Evolutionary conservation across 2,888 invertebrate genomes (phyloP).

Genomic region (Melieria crassipennis): DNA sequence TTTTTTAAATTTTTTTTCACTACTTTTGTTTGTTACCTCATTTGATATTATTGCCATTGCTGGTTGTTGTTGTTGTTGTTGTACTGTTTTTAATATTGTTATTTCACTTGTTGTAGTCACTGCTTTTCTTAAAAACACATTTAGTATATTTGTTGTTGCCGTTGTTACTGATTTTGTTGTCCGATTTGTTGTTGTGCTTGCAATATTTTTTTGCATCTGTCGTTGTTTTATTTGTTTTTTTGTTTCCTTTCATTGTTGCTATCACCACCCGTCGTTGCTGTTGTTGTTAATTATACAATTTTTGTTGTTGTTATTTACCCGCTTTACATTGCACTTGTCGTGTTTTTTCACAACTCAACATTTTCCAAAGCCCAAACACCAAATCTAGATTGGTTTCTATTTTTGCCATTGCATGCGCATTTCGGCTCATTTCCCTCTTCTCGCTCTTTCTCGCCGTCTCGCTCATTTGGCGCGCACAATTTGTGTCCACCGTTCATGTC

Average conservation of each 20-base stretch:
- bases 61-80: not conserved
- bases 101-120: too few species aligned
- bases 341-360: slow-evolving; percentile 33
- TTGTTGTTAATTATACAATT: not conserved
- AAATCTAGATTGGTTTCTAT: slow-evolving; percentile 24
- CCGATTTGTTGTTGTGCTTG: too few species aligned
- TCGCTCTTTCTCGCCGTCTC: too few species aligned
- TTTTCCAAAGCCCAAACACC: slow-evolving; percentile 17
- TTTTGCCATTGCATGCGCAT: slow-evolving; percentile 5
- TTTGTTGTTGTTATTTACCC: not conserved
- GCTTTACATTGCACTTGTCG: slow-evolving; percentile 31
- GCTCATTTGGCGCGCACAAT: too few species aligned
- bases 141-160: too few species aligned
- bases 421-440: too few species aligned
- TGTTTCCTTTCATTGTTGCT: too few species aligned
- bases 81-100: not conserved
- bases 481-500: slow-evolving; percentile 20
- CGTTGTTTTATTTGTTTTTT: too few species aligned
- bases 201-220: too few species aligned
- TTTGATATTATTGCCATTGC: not conserved
- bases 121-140: too few species aligned
- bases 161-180: too few species aligned
- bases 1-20: not conserved
- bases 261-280: not conserved
- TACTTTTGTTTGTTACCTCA: too few species aligned